Evolutionary conservation across 2,113 vertebrate genomes (phyloP), one percentile per base, ranked within the genome.

Genomic region (Hydrochoerus hydrochaeris): DNA sequence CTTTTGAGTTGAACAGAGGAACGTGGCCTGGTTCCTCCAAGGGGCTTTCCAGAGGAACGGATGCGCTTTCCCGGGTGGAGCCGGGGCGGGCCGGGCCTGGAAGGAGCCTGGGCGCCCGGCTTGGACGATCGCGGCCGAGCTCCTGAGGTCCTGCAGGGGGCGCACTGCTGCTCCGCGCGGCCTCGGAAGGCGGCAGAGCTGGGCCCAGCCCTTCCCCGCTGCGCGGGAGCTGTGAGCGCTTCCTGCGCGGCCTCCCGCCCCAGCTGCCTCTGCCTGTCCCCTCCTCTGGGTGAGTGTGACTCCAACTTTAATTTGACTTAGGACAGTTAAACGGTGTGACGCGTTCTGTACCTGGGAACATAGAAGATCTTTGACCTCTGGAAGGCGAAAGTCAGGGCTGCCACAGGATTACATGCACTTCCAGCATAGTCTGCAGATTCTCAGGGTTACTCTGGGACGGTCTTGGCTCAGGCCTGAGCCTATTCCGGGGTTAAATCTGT

Each of bases 271-370:
- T 38, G 73, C 46, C 78, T 52, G 52, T 57, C 90, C 44, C 13
- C 32, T 57, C 54, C 7, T 49, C 22, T 84, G 38, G 44, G 35
- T 65, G 9, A 17, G 17, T 4, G 13, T 86, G 38, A 63, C 49
- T 82, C 26, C 49, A 78, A 62, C 57, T 84, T 78, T 94, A 49
- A 87, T 93, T 84, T 94, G 69, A 52, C 38, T 63, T 84, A 87
- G 77, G 82, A 80, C 94, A 85, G 75, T 83, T 89, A 93, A 83
- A 38, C 38, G 73, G 46, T 57, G n/a, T 62, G 14, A 65, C 19
- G 3, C 35, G 63, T 52, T 54, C 77, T 82, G 30, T 69, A 82
- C 78, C 80, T 93, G 63, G 52, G 13, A 84, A 22, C 84, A 13
- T 10, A 85, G 85, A 91, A 85, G 44, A 62, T 17, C 62, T 57